phyloP scores from a whole-genome alignment of 2,888 invertebrate genomes.

The Baronia brevicornis region DNA sequence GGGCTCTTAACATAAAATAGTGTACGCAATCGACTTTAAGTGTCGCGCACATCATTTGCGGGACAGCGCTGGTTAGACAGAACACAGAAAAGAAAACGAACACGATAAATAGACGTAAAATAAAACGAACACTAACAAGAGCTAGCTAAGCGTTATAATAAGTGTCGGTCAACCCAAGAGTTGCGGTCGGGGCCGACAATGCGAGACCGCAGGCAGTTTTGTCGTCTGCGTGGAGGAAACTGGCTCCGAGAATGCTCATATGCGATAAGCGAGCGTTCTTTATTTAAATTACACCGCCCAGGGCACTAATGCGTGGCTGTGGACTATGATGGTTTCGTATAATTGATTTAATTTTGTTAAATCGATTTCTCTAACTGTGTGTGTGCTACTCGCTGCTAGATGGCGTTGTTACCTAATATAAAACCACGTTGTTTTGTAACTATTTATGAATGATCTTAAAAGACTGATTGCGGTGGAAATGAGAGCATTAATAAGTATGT shows the following conservation, averaged over 20 bases:
- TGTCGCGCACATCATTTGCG: constrained; percentile 18
- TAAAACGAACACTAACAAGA: constrained; percentile 54
- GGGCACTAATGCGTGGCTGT: constrained; percentile 27
- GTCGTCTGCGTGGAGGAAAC: constrained; percentile 28
- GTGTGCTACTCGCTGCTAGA: constrained; percentile 55
- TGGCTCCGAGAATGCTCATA: constrained; percentile 19
- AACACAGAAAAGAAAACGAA: constrained; percentile 35
- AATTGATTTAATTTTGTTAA: constrained; percentile 25
- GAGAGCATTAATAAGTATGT: too few species aligned
- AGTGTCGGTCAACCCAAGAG: constrained; percentile 25
- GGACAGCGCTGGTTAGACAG: constrained; percentile 31
- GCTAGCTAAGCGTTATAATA: constrained; percentile 30
- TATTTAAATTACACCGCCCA: constrained; percentile 43
- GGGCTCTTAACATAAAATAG: too few species aligned
- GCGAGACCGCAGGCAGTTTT: constrained; percentile 32
- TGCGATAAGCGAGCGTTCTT: constrained; percentile 23
- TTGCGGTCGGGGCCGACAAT: constrained; percentile 28
- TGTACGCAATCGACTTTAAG: too few species aligned
- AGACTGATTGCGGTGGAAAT: too few species aligned
- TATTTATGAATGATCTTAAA: too few species aligned
- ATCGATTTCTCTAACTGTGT: constrained; percentile 40
- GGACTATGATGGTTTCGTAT: constrained; percentile 19
- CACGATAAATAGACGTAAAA: constrained; percentile 30
- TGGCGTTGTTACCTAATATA: constrained; percentile 39
- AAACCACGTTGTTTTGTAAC: too few species aligned